A percentile compares a stretch with the other conserved stretches of the same genome.
Evolutionary conservation across 2,888 invertebrate species (phyloP).

Genomic region (Lasioglossum morio): DNA sequence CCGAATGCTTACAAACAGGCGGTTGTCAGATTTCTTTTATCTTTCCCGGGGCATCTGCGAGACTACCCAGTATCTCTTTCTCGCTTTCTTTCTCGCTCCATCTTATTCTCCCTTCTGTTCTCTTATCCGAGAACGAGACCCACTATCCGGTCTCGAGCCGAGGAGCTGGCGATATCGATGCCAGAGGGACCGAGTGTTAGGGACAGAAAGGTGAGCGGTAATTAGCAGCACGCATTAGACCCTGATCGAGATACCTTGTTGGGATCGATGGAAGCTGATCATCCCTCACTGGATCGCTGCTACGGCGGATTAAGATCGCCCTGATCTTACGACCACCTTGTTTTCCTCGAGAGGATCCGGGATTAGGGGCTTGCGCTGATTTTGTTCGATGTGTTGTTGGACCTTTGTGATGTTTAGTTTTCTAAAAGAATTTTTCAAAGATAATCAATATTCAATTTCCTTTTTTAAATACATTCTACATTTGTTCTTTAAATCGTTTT

Average conservation of each 20-base stretch:
- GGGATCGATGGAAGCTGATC: background rate
- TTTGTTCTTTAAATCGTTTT: background rate
- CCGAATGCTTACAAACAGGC: conserved; percentile 82
- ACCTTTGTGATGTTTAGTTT: background rate
- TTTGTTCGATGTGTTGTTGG: background rate
- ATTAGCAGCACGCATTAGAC: conserved; percentile 19
- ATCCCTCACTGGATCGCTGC: background rate
- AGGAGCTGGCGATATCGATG: conserved; percentile 36
- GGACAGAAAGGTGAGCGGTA: conserved; percentile 18
- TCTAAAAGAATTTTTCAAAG: background rate
- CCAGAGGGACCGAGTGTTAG: conserved; percentile 28
- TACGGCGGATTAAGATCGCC: background rate
- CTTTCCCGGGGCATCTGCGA: conserved; percentile 80
- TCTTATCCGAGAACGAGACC: conserved; percentile 27
- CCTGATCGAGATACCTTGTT: background rate
- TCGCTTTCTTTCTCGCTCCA: conserved; percentile 32
- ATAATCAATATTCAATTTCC: background rate
- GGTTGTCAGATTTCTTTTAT: conserved; percentile 84
- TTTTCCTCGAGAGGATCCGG: background rate
- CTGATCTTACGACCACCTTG: background rate
- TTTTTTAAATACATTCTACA: background rate
- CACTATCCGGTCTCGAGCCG: conserved; percentile 23
- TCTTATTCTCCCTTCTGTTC: conserved; percentile 56
- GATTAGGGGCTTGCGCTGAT: background rate
- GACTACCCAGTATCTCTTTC: conserved; percentile 39